Percentiles rank a stretch among this genome's conserved stretches.
phyloP scores from a whole-genome alignment of 2,797 vertebrate genomes.

The Falco rusticolus region DNA sequence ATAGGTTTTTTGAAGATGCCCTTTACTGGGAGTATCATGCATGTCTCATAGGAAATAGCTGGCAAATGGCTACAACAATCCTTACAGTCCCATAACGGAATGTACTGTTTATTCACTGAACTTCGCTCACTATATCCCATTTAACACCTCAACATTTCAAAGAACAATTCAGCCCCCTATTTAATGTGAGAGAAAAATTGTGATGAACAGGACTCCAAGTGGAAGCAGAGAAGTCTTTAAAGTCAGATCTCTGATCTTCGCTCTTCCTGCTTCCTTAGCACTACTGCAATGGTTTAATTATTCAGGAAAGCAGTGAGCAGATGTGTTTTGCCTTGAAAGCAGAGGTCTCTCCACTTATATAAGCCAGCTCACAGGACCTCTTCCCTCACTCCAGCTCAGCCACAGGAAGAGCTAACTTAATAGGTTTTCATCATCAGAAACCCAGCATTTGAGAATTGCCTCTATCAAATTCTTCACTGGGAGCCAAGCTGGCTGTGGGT shows the following conservation, averaged over 20 bases:
- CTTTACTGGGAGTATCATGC: neutral
- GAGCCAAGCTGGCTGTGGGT: neutral
- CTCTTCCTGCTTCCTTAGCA: neutral
- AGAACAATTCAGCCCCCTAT: neutral
- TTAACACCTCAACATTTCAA: neutral
- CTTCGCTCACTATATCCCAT: neutral
- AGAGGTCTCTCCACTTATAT: neutral
- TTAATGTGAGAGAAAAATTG: accelerated
- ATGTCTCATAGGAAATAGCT: neutral
- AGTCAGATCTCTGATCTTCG: neutral
- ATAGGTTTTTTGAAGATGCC: neutral
- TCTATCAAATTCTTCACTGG: neutral
- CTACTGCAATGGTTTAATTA: neutral
- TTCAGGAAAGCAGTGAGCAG: neutral
- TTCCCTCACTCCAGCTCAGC: neutral
- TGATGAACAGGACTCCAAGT: accelerated
- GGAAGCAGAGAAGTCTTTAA: neutral
- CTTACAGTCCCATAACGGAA: neutral
- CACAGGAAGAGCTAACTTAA: neutral
- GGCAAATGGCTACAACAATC: neutral
- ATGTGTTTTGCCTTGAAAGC: neutral
- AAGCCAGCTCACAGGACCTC: neutral
- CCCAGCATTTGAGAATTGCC: neutral
- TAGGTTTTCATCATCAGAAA: neutral
- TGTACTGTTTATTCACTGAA: neutral